Evolutionary conservation across 2,113 vertebrate genomes (phyloP).

Genomic region (Dasyprocta punctata): DNA sequence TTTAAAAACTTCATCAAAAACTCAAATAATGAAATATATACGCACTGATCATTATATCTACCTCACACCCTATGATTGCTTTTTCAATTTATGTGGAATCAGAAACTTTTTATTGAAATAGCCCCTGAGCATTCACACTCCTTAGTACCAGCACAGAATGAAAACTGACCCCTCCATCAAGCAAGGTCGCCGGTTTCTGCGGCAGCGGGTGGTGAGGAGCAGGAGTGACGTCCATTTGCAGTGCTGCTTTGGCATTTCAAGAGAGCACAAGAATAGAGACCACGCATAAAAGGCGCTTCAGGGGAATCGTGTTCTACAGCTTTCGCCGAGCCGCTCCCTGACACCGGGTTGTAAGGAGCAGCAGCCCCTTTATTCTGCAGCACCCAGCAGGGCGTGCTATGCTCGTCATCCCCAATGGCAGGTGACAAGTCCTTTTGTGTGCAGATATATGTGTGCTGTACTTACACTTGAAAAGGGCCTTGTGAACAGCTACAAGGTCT

Average conservation of each 20-base stretch:
- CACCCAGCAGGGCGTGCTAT: not conserved
- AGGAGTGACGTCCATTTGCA: too few relatives aligned
- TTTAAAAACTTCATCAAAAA: not conserved
- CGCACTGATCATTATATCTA: too few relatives aligned
- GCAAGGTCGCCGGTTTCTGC: too few relatives aligned
- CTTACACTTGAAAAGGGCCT: conserved; percentile 37
- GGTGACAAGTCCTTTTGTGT: conserved; percentile 5
- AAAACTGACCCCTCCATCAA: too few relatives aligned
- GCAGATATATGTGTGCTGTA: not conserved
- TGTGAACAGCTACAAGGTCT: not conserved
- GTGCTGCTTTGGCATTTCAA: not conserved
- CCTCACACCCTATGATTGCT: too few relatives aligned
- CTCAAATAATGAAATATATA: not conserved
- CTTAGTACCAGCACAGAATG: not conserved
- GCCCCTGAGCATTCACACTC: not conserved
- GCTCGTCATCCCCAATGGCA: not conserved
- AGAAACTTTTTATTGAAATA: not conserved
- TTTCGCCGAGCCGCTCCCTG: not conserved
- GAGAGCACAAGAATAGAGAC: not conserved
- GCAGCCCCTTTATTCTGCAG: not conserved
- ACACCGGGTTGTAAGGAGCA: not conserved
- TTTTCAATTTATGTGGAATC: not conserved
- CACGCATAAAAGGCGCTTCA: not conserved
- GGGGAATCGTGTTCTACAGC: not conserved
- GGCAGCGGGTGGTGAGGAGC: too few relatives aligned